Evolutionary conservation across 2,797 vertebrate genomes (phyloP).

Genomic region (Pseudotriccus pelzelni): DNA sequence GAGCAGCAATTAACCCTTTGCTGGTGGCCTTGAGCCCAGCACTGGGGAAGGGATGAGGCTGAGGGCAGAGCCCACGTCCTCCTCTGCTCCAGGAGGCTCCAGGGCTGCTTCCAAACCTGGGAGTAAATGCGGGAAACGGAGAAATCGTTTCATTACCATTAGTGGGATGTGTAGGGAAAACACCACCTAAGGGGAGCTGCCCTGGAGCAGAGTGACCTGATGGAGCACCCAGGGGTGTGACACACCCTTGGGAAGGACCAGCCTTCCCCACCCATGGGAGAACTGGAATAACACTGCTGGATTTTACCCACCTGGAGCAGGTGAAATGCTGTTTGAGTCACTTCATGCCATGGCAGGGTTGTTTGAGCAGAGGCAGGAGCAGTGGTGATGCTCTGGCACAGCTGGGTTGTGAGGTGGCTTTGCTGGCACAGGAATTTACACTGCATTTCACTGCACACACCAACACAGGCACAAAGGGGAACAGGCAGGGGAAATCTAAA

Average conservation of each 20-base stretch:
- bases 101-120: not conserved
- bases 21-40: not conserved
- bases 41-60: not conserved
- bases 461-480: not conserved
- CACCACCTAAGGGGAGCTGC: not conserved
- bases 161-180: not conserved
- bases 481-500: not conserved
- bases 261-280: not conserved
- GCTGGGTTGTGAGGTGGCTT: not conserved
- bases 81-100: not conserved
- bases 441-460: not conserved
- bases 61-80: not conserved
- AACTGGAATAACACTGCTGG: not conserved
- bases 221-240: not conserved
- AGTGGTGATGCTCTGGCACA: not conserved
- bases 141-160: not conserved
- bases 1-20: not conserved
- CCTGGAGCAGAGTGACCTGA: not conserved
- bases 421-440: not conserved
- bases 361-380: not conserved
- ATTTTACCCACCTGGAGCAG: not conserved
- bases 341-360: not conserved
- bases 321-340: not conserved
- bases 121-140: no score
- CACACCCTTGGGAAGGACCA: not conserved